Percentiles rank a stretch among this genome's conserved stretches.
Evolutionary conservation across 2,888 invertebrate species (phyloP).

Genomic region (Myopa testacea): DNA sequence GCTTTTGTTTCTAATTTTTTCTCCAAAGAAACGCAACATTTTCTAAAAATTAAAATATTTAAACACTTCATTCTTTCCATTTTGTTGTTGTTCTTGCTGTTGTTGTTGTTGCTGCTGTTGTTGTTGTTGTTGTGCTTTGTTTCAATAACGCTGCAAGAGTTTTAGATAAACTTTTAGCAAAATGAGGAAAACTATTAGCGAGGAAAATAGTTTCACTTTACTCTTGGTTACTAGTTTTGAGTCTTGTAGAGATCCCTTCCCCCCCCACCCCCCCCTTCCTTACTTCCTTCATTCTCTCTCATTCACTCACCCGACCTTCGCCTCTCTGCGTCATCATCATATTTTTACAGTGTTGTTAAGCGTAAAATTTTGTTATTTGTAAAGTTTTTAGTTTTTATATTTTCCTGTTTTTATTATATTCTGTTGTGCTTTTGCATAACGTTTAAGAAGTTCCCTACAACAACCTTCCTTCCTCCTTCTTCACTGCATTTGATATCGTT

Average conservation of each 20-base stretch:
- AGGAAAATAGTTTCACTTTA: constrained; percentile 18
- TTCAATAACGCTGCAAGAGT: constrained; percentile 1
- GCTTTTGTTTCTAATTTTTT: neutral
- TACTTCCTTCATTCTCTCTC: neutral
- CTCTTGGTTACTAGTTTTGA: neutral
- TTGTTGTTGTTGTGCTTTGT: neutral
- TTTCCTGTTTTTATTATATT: neutral
- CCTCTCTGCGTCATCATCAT: too few species aligned
- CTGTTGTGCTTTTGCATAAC: neutral
- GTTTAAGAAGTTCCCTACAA: too few species aligned
- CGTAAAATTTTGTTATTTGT: neutral
- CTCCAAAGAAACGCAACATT: neutral
- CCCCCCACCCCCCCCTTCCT: neutral
- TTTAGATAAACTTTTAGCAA: constrained; percentile 23
- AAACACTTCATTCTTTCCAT: neutral
- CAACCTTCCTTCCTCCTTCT: too few species aligned
- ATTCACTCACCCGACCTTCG: too few species aligned
- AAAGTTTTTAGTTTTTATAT: neutral
- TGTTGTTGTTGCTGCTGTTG: neutral
- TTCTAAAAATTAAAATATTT: neutral
- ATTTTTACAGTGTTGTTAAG: neutral
- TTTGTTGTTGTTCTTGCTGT: neutral
- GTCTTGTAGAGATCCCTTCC: too few species aligned
- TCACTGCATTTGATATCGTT: too few species aligned
- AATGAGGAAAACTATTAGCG: constrained; percentile 34